A percentile compares a stretch with the other conserved stretches of the same genome.
These are phyloP conservation scores for Littorina saxatilis DNA, from an alignment of 1,140 invertebrate genomes.

Conservation along the genomic window DNA sequence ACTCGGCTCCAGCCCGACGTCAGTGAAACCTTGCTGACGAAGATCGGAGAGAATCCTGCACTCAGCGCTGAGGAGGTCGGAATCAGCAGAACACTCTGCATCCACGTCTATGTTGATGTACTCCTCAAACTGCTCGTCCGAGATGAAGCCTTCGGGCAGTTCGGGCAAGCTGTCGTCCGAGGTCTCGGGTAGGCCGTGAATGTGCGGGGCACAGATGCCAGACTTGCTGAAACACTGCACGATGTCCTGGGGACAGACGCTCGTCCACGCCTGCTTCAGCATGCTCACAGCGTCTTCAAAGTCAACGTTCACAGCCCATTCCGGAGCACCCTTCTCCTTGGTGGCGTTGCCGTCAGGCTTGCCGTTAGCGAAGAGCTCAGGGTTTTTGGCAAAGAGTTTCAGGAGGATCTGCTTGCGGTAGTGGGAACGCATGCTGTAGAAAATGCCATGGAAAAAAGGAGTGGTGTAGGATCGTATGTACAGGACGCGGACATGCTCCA, in stretches of 20 bases:
- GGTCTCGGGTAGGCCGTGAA: conserved; percentile 29
- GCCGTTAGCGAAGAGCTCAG: not conserved
- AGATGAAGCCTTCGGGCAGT: conserved; percentile 23
- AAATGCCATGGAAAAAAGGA: conserved; percentile 30
- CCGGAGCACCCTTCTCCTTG: not conserved
- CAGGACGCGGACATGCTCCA: conserved; percentile 35
- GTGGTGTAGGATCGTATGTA: conserved; percentile 32
- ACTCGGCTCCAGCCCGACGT: not conserved
- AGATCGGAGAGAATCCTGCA: conserved; percentile 26
- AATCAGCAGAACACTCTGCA: conserved; percentile 5
- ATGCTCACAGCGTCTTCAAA: conserved; percentile 25
- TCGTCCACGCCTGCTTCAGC: conserved; percentile 28
- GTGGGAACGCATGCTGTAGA: conserved; percentile 16
- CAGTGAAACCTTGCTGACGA: conserved; percentile 8
- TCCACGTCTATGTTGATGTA: conserved; percentile 28
- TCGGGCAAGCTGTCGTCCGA: conserved; percentile 2
- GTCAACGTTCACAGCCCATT: not conserved
- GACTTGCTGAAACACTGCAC: conserved; percentile 35
- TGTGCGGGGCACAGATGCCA: conserved; percentile 24
- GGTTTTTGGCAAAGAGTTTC: conserved; percentile 7
- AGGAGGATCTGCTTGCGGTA: conserved; percentile 32
- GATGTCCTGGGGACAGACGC: conserved; percentile 19
- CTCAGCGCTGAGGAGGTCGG: conserved; percentile 20
- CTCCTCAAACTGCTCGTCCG: conserved; percentile 30
- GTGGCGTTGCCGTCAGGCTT: not conserved